phyloP scores from a whole-genome alignment of 2,888 invertebrate genomes.

The Trachelus tabidus region DNA sequence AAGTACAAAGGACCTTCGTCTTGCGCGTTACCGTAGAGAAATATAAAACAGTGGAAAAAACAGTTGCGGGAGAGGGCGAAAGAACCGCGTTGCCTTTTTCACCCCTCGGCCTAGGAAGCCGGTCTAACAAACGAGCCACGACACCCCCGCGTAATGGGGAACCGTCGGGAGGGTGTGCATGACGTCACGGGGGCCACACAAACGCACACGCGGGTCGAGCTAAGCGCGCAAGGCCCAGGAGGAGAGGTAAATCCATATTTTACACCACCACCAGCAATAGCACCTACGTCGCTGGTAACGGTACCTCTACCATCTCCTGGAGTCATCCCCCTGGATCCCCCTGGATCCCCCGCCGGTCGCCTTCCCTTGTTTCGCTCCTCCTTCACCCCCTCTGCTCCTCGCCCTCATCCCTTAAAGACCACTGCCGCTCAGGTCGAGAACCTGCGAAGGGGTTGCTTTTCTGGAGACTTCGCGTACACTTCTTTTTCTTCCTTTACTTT shows the following conservation, averaged over 20 bases:
- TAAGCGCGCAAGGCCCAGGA: constrained; percentile 53
- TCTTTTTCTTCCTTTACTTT: not conserved
- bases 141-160: constrained; percentile 57
- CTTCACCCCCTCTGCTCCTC: constrained; percentile 19
- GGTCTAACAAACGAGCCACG: constrained; percentile 61
- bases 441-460: too few relatives aligned
- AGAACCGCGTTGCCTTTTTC: constrained; percentile 22
- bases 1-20: constrained; percentile 19
- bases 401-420: constrained; percentile 47
- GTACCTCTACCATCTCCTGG: constrained; percentile 17
- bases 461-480: not conserved
- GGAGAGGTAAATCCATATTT: constrained; percentile 65
- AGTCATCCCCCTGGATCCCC: constrained; percentile 25
- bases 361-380: constrained; percentile 54
- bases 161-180: constrained; percentile 36
- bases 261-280: constrained; percentile 49
- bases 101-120: constrained; percentile 34
- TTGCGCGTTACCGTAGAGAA: constrained; percentile 17
- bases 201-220: constrained; percentile 27
- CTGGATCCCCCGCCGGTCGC: constrained; percentile 39
- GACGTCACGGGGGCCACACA: constrained; percentile 48
- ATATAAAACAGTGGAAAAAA: constrained; percentile 59
- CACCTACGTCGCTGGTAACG: not conserved
- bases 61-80: not conserved
- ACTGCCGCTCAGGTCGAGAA: constrained; percentile 28